Conservation (phyloP, 2,888 invertebrate species). For the Eupithecia subfuscata region DNA sequence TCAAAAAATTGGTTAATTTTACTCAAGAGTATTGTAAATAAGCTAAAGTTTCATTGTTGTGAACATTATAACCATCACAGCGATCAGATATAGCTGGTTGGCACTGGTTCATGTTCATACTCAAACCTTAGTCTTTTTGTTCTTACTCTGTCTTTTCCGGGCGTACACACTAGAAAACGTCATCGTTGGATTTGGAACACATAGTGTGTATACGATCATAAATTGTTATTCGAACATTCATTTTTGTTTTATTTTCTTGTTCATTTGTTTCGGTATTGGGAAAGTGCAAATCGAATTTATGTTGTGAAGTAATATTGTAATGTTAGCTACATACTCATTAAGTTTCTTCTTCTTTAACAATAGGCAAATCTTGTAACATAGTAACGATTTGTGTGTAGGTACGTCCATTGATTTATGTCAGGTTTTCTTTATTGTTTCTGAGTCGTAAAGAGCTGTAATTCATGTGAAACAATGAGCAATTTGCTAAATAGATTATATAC, state of each 20-base stretch:
- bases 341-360: slow-evolving; percentile 72
- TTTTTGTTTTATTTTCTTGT: slow-evolving; percentile 55
- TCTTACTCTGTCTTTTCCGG: slow-evolving; percentile 40
- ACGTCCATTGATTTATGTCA: slow-evolving; percentile 77
- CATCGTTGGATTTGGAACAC: slow-evolving; percentile 48
- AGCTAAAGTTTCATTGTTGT: slow-evolving; percentile 4
- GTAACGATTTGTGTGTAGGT: slow-evolving; percentile 66
- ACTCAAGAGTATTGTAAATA: slow-evolving; percentile 14
- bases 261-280: slow-evolving; percentile 60
- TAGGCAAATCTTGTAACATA: slow-evolving; percentile 69
- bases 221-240: slow-evolving; percentile 68
- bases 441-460: slow-evolving; percentile 79
- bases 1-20: slow-evolving; percentile 46
- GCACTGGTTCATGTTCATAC: background rate
- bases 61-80: background rate
- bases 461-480: slow-evolving; percentile 81
- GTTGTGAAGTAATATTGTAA: slow-evolving; percentile 48
- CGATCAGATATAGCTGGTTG: background rate
- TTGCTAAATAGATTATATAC: slow-evolving; percentile 81
- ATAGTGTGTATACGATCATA: slow-evolving; percentile 75
- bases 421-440: slow-evolving; percentile 79
- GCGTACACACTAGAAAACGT: slow-evolving; percentile 60
- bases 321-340: slow-evolving; percentile 58
- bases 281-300: slow-evolving; percentile 62
- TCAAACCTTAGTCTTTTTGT: slow-evolving; percentile 4